Evolutionary conservation across 2,797 vertebrate genomes (phyloP), one percentile per base, ranked within the genome.

Genomic region (Anas bahamensis): DNA sequence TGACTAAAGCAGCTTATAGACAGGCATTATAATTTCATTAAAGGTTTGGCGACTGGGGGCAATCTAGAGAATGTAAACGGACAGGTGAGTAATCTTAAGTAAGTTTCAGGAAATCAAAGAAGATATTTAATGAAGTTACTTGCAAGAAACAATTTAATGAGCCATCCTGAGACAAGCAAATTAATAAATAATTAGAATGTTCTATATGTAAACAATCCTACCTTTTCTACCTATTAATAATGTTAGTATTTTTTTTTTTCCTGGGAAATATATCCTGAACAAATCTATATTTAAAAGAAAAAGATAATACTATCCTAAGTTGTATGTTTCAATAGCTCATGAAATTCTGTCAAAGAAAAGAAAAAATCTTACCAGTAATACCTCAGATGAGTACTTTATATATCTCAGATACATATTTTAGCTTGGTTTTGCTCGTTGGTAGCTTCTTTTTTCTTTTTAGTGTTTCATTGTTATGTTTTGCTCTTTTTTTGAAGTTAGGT

Each of bases 11-110:
- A 86, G 39, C 64, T 78, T 75, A 53, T 17, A 68, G 89, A 83
- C 83, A 73, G 88, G 71, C 44, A 77, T 88, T 93, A 93, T 82
- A 88, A 76, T 94, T 95, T 86, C 69, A 84, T 96, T 90, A 88
- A 92, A 84, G 60, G n/a, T 84, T 82, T 94, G 93, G 86, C 74
- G 88, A 23, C 75, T 1, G 6, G 9, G 50, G 76, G 33, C 79
- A 83, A 70, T n/a, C 68, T 79, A 17, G 85, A 84, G 83, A 46
- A 33, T 82, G 41, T 16, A 73, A 82, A 88, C 5, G 17, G 68
- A n/a, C 11, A 28, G 46, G 79, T 83, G 82, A 93, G 41, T 77
- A 79, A 77, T 71, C 77, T 84, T 60, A 89, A 71, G 23, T 29
- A 83, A 50, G 14, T 90, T 82, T 56, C 31, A 21, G 50, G 74